Evolutionary conservation across 2,888 invertebrate species (phyloP), one percentile per base, ranked within the genome.

Genomic region (Malthinus seriepunctatus): DNA sequence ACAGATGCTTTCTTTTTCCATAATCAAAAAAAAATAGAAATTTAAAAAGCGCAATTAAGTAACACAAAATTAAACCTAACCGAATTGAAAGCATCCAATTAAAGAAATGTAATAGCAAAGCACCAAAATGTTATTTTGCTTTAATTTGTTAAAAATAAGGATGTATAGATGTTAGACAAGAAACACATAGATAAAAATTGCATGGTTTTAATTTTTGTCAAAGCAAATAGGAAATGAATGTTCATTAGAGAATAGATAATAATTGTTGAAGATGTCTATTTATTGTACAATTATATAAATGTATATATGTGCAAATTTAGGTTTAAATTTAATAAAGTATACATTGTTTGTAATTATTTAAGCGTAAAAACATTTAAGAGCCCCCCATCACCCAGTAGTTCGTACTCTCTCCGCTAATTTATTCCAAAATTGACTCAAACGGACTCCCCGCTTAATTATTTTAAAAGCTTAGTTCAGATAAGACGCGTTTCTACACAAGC

Each of bases 291-390:
- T 14, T 48, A 52, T 44, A 56, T 53, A 44, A 57, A 39, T 57
- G 57, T 57, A 57, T 57, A 57, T 57, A 57, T 57, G 57, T 57
- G 48, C 49, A 31, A 57, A 42, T 23, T 45, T 48, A 52, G 33
- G 39, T 23, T 23, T 51, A 57, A 52, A 47, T 57, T 52, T 57
- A 57, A 52, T 52, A 52, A 52, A 57, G 37, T 9, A 46, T 45
- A n/a, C n/a, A 42, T 6, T 15, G 9, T 23, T 23, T 23, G 23
- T 23, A 23, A 23, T 23, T 23, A 23, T 23, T 23, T 23, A 23
- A 23, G 3, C 23, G 23, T 23, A 23, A 23, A 23, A 23, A 23
- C n/a, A 23, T 23, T 23, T 3, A 23, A 23, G 5, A 23, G 23
- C 23, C 23, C n/a, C n/a, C n/a, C n/a, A n/a, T 23, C 5, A 5